These are phyloP conservation scores for Helleia helle DNA, from an alignment of 2,888 invertebrate species.

Conservation along the genomic window DNA sequence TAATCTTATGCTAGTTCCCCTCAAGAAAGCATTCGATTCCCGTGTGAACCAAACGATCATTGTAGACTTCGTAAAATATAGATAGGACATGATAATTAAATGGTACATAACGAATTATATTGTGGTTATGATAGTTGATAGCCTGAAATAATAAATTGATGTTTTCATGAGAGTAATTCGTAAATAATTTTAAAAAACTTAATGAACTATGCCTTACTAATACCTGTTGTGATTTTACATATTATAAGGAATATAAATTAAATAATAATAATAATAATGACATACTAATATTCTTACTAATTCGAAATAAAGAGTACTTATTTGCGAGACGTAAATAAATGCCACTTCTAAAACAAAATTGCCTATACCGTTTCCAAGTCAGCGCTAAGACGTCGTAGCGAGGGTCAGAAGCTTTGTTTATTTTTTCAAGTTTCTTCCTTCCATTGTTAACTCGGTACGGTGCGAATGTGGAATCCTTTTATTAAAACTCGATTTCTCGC, in stretches of 20 bases:
- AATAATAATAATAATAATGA: too few species aligned
- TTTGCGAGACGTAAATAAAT: too few species aligned
- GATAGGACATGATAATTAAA: constrained; percentile 9
- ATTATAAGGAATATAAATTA: too few species aligned
- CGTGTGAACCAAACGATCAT: constrained; percentile 48
- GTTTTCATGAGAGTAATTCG: too few species aligned
- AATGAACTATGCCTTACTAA: too few species aligned
- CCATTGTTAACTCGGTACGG: constrained; percentile 40
- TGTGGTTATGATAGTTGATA: too few species aligned
- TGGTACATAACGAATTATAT: too few species aligned
- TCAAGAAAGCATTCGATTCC: constrained; percentile 60
- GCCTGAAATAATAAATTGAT: too few species aligned
- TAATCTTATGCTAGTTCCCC: constrained; percentile 42
- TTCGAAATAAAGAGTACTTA: too few species aligned
- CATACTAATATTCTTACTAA: too few species aligned
- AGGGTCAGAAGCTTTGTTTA: constrained; percentile 43
- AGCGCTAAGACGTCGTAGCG: constrained; percentile 41
- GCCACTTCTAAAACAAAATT: constrained; percentile 16
- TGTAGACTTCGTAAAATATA: constrained; percentile 20
- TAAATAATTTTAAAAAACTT: too few species aligned
- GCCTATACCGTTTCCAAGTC: constrained; percentile 21
- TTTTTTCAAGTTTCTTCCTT: constrained; percentile 39
- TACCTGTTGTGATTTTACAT: too few species aligned
- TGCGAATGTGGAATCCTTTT: constrained; percentile 35
- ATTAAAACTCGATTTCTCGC: constrained; percentile 22